phyloP scores from a whole-genome alignment of 2,113 vertebrate species.

The Ascaphus truei region DNA sequence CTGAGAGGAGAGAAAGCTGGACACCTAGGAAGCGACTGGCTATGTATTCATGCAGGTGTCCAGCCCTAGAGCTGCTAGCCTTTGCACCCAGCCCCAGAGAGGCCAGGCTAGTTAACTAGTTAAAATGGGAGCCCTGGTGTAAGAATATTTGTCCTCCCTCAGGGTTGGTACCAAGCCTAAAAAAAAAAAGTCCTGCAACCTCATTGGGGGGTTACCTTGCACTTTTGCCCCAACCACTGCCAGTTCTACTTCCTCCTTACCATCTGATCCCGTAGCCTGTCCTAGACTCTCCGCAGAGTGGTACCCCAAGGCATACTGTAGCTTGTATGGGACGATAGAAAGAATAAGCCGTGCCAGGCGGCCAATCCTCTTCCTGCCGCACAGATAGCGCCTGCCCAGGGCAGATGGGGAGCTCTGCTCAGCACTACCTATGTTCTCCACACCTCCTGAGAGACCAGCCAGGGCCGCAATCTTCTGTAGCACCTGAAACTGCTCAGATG shows the following conservation, averaged over 20 bases:
- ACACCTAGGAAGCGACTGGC: too few species aligned
- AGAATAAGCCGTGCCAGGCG: conserved; percentile 52
- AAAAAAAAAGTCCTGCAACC: too few species aligned
- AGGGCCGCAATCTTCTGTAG: conserved; percentile 28
- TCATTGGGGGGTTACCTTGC: too few species aligned
- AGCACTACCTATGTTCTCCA: not conserved
- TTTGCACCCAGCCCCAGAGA: not conserved
- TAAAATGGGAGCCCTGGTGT: too few species aligned
- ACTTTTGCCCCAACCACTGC: too few species aligned
- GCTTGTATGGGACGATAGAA: conserved; percentile 50
- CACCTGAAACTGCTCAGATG: conserved; percentile 40
- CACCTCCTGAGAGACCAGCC: not conserved
- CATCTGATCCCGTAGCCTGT: conserved; percentile 49
- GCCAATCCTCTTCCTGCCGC: conserved; percentile 54
- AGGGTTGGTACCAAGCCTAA: too few species aligned
- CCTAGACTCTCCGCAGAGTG: conserved; percentile 54
- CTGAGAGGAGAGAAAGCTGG: conserved; percentile 44
- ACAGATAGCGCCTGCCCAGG: conserved; percentile 38
- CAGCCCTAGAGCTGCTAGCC: not conserved
- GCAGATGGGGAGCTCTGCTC: not conserved
- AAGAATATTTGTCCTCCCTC: too few species aligned
- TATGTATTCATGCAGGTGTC: accelerated
- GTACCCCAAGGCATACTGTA: conserved; percentile 58
- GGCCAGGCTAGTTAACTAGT: too few species aligned
- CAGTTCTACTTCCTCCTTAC: too few species aligned